Conservation (phyloP, 2,888 invertebrate genomes). For the Tetragonula carbonaria region DNA sequence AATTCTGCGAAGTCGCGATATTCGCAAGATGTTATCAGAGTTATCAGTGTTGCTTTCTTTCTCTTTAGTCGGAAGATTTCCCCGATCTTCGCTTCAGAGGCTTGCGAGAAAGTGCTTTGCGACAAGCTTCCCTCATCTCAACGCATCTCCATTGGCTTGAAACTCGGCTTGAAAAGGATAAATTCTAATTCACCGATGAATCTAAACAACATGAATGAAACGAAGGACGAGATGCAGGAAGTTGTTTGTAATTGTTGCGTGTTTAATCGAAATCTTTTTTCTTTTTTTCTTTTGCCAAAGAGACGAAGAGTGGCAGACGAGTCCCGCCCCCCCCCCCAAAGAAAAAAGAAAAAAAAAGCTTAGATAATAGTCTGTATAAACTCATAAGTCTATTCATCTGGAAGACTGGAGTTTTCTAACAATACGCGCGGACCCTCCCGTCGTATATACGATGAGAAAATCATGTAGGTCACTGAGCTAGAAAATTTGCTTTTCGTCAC, state of each 20-base stretch:
- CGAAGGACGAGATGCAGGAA: too few relatives aligned
- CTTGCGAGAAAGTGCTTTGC: too few relatives aligned
- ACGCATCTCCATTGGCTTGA: background rate
- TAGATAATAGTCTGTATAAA: conserved; percentile 5
- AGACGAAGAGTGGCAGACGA: too few relatives aligned
- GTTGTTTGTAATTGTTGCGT: background rate
- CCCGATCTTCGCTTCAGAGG: too few relatives aligned
- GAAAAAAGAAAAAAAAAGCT: background rate
- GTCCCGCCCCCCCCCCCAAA: too few relatives aligned
- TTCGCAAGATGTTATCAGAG: background rate
- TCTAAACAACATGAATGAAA: too few relatives aligned
- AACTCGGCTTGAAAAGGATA: background rate
- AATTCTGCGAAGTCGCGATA: background rate
- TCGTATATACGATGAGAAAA: conserved; percentile 13
- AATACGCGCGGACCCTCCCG: conserved; percentile 1
- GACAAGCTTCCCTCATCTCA: background rate
- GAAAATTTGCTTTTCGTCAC: conserved; percentile 40
- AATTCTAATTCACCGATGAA: too few relatives aligned
- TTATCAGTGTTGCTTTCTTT: background rate
- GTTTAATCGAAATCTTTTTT: background rate
- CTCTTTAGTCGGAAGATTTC: background rate
- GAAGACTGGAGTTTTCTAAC: conserved; percentile 32
- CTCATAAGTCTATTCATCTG: conserved; percentile 17
- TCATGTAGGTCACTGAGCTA: conserved; percentile 32
- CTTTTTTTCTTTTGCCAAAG: too few relatives aligned